Evolutionary conservation across 2,888 invertebrate species (phyloP), one percentile per base, ranked within the genome.

Genomic region (Cataglyphis altisquamis): DNA sequence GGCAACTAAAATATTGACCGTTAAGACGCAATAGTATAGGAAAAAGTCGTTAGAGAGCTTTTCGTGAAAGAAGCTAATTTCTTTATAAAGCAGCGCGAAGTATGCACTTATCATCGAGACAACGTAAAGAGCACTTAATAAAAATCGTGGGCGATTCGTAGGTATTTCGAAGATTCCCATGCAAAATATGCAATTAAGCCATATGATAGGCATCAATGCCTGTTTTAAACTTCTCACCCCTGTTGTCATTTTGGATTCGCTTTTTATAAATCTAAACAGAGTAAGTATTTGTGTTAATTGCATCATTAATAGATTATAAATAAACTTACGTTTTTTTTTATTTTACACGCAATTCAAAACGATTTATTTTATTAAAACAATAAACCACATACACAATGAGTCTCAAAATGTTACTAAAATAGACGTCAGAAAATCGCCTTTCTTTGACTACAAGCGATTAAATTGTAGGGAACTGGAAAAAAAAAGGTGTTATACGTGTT

Each of bases 111-210:
- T 8, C 18, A 60, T 15, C n/a, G 15, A 60, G 60, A 80, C 2
- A 36, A 45, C 52, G 0, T 82, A 77, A 10, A 63, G 9, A 12
- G 0, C 9, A 25, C 80, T 82, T 25, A 82, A 5, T 39, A 41
- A 18, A 63, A 52, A 32, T 80, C 63, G 62, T 39, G 81, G 81
- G 0, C 29, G 64, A 55, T 82, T 78, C 41, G 6, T 12, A 10
- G 81, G 81, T 78, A 82, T 82, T 41, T 82, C 81, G 15, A 82
- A 78, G 57, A 82, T 15, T 64, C 81, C 81, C 62, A 82, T 63
- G 39, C 78, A 73, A 52, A 77, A 82, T 55, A 82, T 21, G n/a
- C 63, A 80, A 29, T 77, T 77, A 21, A 82, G 74, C 80, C 62
- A 82, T 63, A 10, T 25, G 10, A 82, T 39, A 21, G 81, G 80